Evolutionary conservation across 2,113 vertebrate genomes (phyloP).

Genomic region (Osmerus eperlanus): DNA sequence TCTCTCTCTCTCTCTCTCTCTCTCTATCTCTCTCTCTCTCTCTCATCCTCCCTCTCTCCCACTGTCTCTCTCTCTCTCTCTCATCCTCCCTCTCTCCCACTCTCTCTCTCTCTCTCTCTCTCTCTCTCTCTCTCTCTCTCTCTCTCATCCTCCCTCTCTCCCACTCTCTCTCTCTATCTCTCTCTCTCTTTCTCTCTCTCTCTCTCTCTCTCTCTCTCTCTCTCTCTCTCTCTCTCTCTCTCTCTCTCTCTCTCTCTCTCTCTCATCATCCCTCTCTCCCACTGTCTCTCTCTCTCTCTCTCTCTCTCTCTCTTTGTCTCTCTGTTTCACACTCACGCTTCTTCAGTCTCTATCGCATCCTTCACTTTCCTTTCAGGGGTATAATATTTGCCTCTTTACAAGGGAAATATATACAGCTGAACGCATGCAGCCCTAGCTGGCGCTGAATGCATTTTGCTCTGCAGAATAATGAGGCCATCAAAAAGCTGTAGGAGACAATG

Average conservation of each 20-base stretch:
- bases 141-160: too few species aligned
- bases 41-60: not conserved
- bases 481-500: not conserved
- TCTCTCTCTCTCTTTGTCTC: not conserved
- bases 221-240: not conserved
- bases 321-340: not conserved
- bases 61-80: not conserved
- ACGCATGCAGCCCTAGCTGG: conserved; percentile 31
- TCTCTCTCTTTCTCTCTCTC: not conserved
- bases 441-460: conserved; percentile 44
- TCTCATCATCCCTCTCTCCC: not conserved
- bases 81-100: not conserved
- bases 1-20: not conserved
- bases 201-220: not conserved
- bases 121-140: not conserved
- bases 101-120: not conserved
- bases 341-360: not conserved
- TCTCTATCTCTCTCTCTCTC: not conserved
- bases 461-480: conserved; percentile 24
- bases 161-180: too few species aligned
- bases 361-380: conserved; percentile 13
- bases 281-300: not conserved
- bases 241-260: not conserved
- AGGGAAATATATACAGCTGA: conserved; percentile 50
- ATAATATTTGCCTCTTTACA: conserved; percentile 10